Conservation (phyloP, 2,797 vertebrate species). For the Cyprinella venusta region DNA sequence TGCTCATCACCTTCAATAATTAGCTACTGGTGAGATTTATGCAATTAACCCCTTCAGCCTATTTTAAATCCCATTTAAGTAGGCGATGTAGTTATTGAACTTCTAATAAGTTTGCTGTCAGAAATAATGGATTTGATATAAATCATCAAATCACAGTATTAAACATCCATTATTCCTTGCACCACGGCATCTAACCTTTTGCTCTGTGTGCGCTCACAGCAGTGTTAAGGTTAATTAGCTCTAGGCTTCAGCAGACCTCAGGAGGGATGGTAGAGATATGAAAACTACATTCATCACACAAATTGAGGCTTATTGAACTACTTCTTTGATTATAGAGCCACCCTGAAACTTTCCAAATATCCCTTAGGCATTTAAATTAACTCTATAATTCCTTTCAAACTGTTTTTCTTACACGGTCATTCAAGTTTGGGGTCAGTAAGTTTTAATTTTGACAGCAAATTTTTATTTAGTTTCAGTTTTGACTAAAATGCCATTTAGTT, state of each 20-base stretch:
- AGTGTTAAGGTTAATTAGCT: constrained; percentile 42
- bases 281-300: constrained; percentile 20
- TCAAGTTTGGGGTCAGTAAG: background rate
- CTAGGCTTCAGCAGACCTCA: constrained; percentile 15
- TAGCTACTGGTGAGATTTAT: background rate
- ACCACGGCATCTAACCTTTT: constrained; percentile 14
- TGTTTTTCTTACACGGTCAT: background rate
- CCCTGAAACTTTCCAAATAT: background rate
- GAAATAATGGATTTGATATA: constrained; percentile 27
- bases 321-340: background rate
- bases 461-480: too few relatives aligned
- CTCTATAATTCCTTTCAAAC: background rate
- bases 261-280: constrained; percentile 2
- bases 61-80: background rate
- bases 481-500: too few relatives aligned
- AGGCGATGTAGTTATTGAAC: background rate
- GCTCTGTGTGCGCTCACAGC: constrained; percentile 29
- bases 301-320: constrained; percentile 4
- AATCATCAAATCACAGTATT: constrained; percentile 39
- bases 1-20: background rate
- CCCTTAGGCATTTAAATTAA: background rate
- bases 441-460: too few relatives aligned
- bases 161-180: constrained; percentile 37
- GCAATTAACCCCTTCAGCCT: background rate
- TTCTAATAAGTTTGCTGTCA: background rate